These are phyloP conservation scores for Xylocampa areola DNA, from an alignment of 2,888 invertebrate species.

Conservation along the genomic window DNA sequence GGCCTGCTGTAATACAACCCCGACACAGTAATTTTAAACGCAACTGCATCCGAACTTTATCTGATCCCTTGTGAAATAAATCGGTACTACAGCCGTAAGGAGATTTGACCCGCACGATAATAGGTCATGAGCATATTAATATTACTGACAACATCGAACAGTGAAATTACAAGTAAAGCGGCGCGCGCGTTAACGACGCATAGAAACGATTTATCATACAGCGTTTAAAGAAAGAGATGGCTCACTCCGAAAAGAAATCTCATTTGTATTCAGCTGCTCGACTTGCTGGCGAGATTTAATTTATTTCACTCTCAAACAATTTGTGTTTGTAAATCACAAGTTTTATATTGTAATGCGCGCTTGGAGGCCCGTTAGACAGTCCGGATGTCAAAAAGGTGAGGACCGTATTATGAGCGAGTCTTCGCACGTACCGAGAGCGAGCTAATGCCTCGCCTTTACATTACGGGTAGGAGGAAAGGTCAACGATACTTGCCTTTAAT, in stretches of 20 bases:
- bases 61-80: slow-evolving; percentile 81
- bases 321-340: slow-evolving; percentile 82
- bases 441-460: slow-evolving; percentile 61
- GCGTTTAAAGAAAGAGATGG: slow-evolving; percentile 82
- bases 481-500: slow-evolving; percentile 69
- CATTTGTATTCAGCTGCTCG: slow-evolving; percentile 82
- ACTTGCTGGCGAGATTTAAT: slow-evolving; percentile 74
- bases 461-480: slow-evolving; percentile 67
- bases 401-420: slow-evolving; percentile 74
- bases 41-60: slow-evolving; percentile 79
- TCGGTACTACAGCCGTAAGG: slow-evolving; percentile 69
- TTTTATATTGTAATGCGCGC: slow-evolving; percentile 75
- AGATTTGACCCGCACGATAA: slow-evolving; percentile 83
- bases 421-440: slow-evolving; percentile 65
- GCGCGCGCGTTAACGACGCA: slow-evolving; percentile 83
- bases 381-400: slow-evolving; percentile 79
- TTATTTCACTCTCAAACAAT: slow-evolving; percentile 83
- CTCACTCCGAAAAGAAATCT: slow-evolving; percentile 83
- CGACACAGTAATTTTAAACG: slow-evolving; percentile 69
- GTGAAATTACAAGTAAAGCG: slow-evolving; percentile 82
- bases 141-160: slow-evolving; percentile 85
- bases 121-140: slow-evolving; percentile 87
- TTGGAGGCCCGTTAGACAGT: slow-evolving; percentile 72
- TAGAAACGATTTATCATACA: slow-evolving; percentile 84
- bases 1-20: slow-evolving; percentile 71